phyloP scores from a whole-genome alignment of 2,113 vertebrate species.

The Bubo bubo region DNA sequence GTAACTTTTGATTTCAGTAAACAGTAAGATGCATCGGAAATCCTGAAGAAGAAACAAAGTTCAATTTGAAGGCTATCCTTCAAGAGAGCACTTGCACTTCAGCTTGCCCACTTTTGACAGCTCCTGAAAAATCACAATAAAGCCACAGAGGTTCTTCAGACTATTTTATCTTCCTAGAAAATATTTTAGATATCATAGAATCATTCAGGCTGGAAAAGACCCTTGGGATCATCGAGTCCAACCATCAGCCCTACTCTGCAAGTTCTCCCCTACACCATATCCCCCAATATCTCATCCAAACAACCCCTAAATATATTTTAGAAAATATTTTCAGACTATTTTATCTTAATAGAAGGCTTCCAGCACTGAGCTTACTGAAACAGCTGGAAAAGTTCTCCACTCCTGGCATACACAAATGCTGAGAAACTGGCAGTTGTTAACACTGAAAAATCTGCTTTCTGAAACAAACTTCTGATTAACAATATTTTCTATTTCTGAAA shows the following conservation, averaged over 20 bases:
- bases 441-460: background rate
- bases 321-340: background rate
- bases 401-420: background rate
- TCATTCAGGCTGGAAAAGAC: no score
- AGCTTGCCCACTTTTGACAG: background rate
- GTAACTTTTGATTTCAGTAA: background rate
- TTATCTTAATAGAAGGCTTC: background rate
- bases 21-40: background rate
- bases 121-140: background rate
- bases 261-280: no score
- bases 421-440: background rate
- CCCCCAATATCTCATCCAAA: no score
- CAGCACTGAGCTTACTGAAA: background rate
- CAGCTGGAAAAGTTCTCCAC: background rate
- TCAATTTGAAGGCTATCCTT: background rate
- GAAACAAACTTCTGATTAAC: background rate
- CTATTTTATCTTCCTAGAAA: background rate
- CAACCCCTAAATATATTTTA: no score
- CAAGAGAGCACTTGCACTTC: background rate
- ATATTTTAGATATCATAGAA: no score
- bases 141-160: background rate
- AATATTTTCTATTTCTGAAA: background rate
- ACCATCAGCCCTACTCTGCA: no score
- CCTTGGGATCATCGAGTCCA: no score
- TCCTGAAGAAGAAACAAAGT: background rate